Conservation (phyloP, 2,797 vertebrate species). For the Siniperca scherzeri region DNA sequence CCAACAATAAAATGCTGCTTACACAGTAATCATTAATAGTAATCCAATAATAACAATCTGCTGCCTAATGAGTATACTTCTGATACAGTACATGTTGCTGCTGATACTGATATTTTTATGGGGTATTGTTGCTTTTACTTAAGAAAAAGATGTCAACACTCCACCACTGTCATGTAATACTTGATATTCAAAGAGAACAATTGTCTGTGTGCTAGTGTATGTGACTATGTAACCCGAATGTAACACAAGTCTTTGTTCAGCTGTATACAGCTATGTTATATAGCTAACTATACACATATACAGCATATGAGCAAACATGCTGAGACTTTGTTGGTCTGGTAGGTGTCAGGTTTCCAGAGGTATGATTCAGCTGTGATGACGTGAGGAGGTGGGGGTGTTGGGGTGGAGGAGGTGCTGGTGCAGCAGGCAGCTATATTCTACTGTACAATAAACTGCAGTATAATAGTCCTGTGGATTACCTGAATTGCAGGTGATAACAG, state of each 20-base stretch:
- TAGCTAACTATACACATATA: background rate
- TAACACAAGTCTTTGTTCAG: background rate
- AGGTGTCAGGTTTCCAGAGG: slow-evolving; percentile 86
- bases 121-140: background rate
- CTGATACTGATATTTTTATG: no score
- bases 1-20: background rate
- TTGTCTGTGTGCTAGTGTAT: no score
- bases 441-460: slow-evolving; percentile 88
- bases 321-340: slow-evolving; percentile 47
- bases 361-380: slow-evolving; percentile 77
- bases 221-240: background rate
- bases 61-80: background rate
- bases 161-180: background rate
- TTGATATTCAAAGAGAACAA: background rate
- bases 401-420: slow-evolving; percentile 27
- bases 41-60: background rate
- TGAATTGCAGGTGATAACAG: slow-evolving; percentile 94
- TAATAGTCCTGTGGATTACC: slow-evolving; percentile 90
- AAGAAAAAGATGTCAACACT: no score
- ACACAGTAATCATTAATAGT: background rate
- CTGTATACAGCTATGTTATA: background rate
- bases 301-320: slow-evolving; percentile 18
- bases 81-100: background rate
- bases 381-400: slow-evolving; percentile 39
- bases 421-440: slow-evolving; percentile 85